phyloP scores from a whole-genome alignment of 2,888 invertebrate genomes.

The Entomobrya proxima region DNA sequence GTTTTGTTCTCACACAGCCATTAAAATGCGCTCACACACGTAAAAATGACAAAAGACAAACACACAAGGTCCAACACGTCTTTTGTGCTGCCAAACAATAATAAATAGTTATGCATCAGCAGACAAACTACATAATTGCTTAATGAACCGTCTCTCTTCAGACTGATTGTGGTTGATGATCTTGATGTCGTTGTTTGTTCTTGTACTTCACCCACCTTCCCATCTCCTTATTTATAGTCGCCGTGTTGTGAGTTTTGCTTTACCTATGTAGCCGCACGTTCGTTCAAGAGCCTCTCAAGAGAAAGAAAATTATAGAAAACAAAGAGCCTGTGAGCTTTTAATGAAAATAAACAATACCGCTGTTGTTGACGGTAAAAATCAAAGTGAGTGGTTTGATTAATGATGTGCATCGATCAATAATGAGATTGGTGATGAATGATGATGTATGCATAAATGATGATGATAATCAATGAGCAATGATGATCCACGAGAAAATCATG shows the following conservation, averaged over 20 bases:
- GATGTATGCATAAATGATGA: neutral
- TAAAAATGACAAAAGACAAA: constrained; percentile 8
- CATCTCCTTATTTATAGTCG: neutral
- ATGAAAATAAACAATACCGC: neutral
- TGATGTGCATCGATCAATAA: constrained; percentile 22
- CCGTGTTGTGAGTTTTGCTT: neutral
- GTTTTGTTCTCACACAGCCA: neutral
- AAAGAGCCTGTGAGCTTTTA: neutral
- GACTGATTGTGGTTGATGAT: neutral
- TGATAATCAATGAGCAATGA: neutral
- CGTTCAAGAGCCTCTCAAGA: constrained; percentile 15
- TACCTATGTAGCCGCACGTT: too few species aligned
- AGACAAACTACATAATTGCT: constrained; percentile 33
- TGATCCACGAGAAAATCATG: neutral
- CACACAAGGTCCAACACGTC: constrained; percentile 1
- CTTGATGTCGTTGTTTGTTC: neutral
- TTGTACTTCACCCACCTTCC: neutral
- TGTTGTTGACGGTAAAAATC: neutral
- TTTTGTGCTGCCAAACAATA: too few species aligned
- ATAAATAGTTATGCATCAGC: neutral
- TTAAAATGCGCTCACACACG: neutral
- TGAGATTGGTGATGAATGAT: constrained; percentile 31
- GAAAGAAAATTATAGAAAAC: constrained; percentile 7
- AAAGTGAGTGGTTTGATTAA: constrained; percentile 24
- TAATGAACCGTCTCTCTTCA: constrained; percentile 22